Evolutionary conservation across 2,888 invertebrate genomes (phyloP), one percentile per base, ranked within the genome.

Genomic region (Polyploca ridens): DNA sequence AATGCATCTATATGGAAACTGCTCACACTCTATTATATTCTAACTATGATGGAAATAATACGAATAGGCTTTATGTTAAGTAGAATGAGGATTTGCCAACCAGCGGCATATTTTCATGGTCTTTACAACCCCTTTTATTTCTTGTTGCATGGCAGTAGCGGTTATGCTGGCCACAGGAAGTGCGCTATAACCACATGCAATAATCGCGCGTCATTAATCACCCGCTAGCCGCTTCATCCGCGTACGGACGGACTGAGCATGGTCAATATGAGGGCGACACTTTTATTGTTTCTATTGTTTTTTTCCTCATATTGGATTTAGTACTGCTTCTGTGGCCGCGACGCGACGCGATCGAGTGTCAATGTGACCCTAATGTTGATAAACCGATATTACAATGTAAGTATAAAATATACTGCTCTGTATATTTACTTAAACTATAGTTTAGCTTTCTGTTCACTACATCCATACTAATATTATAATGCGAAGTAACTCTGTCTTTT

Each of bases 251-350:
- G 54, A 10, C 6, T 46, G 54, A 10, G 8, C 54, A 54, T 54
- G 2, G 19, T 19, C 54, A 73, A 78, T 73, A 78, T 76, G 77
- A 77, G 79, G 82, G 79, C 80, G 84, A 84, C 87, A 88, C 82
- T 87, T 89, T 84, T 89, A 88, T 88, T 84, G 87, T 85, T 85
- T 88, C 83, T 66, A 76, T 71, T 79, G 76, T 75, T 82, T 83
- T 84, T 78, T 74, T 73, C 76, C 72, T 76, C 68, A 68, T 70
- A 62, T 62, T 35, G 38, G 70, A 54, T 19, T 16, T 49, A 49
- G 19, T 54, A 54, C 19, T 54, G 54, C 54, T 54, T 54, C 54
- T 54, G 46, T n/a, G 19, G 14, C 54, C 54, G 19, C 19, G 19
- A 54, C 16, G 10, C 19, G 10, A 54, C 10, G 49, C 19, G 54